A percentile compares a stretch with the other conserved stretches of the same genome.
Conservation (phyloP, 2,888 invertebrate species). For the Eudemis profundana region DNA sequence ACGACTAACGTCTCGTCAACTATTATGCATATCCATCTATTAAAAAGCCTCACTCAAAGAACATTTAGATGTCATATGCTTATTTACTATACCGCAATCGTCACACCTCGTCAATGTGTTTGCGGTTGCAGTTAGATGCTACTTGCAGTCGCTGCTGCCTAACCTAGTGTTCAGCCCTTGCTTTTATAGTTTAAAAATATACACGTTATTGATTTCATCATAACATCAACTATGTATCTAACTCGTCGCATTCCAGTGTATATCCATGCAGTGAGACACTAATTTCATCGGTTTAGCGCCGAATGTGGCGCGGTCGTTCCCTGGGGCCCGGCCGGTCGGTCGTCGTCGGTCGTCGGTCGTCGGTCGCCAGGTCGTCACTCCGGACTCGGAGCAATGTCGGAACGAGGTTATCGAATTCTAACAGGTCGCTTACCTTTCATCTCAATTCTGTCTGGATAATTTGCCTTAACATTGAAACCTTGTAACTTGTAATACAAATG, state of each 20-base stretch:
- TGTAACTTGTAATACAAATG: constrained; percentile 6
- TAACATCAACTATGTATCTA: not conserved
- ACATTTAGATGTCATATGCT: too few relatives aligned
- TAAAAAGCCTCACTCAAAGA: too few relatives aligned
- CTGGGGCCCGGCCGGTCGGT: not conserved
- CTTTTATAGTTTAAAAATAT: too few relatives aligned
- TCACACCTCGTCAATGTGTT: too few relatives aligned
- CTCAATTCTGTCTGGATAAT: constrained; percentile 37
- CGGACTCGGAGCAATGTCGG: constrained; percentile 54
- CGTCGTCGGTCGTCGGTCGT: constrained; percentile 18
- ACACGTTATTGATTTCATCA: not conserved
- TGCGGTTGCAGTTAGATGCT: too few relatives aligned
- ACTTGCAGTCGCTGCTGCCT: too few relatives aligned
- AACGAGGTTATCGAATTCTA: constrained; percentile 52
- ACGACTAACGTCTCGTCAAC: too few relatives aligned
- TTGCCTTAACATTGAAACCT: constrained; percentile 14
- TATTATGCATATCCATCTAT: too few relatives aligned
- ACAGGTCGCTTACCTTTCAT: constrained; percentile 54
- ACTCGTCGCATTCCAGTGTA: not conserved
- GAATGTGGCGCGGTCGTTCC: constrained; percentile 12
- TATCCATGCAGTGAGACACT: not conserved
- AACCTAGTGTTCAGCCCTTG: too few relatives aligned
- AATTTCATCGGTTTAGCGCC: not conserved
- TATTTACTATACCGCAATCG: too few relatives aligned
- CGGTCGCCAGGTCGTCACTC: constrained; percentile 58